These are phyloP conservation scores for Dryoscopus gambensis DNA, from an alignment of 2,113 vertebrate species.

Conservation along the genomic window DNA sequence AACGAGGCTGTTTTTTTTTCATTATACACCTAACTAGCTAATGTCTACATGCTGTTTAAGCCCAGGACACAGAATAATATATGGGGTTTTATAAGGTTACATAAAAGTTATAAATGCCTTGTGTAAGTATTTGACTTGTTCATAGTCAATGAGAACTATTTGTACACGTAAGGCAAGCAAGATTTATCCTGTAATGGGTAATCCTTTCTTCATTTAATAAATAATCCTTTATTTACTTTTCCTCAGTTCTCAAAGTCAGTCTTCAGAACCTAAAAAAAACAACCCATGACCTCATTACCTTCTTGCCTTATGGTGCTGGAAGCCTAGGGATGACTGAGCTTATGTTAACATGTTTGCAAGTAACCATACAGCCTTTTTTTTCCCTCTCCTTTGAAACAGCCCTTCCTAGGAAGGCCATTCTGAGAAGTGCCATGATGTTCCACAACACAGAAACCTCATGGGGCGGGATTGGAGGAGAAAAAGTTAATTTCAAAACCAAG, in stretches of 20 bases:
- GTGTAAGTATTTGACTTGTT: constrained; percentile 47
- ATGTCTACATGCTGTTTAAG: neutral
- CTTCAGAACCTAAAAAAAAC: constrained; percentile 42
- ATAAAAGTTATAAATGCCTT: constrained; percentile 29
- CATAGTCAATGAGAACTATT: constrained; percentile 47
- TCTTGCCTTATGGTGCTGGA: constrained; percentile 24
- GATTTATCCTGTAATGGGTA: constrained; percentile 55
- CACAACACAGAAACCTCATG: neutral
- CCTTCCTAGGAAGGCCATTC: neutral
- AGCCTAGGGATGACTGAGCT: constrained; percentile 13
- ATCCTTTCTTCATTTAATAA: constrained; percentile 64
- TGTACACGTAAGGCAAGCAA: constrained; percentile 25
- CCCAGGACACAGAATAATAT: neutral
- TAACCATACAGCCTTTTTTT: neutral
- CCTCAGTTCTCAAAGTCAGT: constrained; percentile 37
- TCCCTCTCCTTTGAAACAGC: neutral
- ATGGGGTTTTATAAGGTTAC: neutral
- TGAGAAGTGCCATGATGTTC: neutral
- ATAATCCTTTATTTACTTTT: constrained; percentile 63
- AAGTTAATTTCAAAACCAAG: neutral
- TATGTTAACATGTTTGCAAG: neutral
- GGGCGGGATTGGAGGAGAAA: neutral
- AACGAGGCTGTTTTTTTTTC: neutral
- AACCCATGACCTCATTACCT: constrained; percentile 58
- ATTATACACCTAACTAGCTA: neutral